Percentiles rank a stretch among this genome's conserved stretches.
Conservation (phyloP, 2,797 vertebrate genomes). For the Argya squamiceps region DNA sequence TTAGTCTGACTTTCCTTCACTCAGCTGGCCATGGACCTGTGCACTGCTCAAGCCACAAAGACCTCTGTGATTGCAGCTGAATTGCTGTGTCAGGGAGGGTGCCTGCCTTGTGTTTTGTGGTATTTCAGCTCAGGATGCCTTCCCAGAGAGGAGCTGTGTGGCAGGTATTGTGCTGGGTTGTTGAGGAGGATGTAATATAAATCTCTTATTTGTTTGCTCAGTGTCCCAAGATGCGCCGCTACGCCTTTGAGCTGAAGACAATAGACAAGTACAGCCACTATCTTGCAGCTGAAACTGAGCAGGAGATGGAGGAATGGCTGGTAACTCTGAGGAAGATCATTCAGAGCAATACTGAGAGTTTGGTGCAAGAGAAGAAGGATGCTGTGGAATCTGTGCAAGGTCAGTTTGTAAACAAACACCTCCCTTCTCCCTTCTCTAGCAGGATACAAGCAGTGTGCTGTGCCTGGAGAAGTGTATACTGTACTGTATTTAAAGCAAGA, state of each 20-base stretch:
- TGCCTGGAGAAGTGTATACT: neutral
- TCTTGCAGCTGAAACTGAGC: constrained; percentile 92
- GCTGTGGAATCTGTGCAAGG: constrained; percentile 81
- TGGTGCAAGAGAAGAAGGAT: constrained; percentile 88
- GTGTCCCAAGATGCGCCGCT: constrained; percentile 93
- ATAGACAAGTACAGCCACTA: constrained; percentile 96
- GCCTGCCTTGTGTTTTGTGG: neutral
- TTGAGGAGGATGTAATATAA: neutral
- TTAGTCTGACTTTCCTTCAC: neutral
- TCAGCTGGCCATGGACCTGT: neutral
- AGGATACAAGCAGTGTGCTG: neutral
- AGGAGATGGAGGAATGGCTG: constrained; percentile 98
- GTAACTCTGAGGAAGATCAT: constrained; percentile 90
- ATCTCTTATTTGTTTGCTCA: constrained; percentile 38
- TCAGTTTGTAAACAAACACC: constrained; percentile 33
- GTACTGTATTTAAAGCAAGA: neutral
- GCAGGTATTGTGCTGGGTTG: neutral
- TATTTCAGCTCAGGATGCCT: neutral
- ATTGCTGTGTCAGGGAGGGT: neutral
- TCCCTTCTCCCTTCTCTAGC: neutral
- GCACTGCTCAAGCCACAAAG: fast-evolving
- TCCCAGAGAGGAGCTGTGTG: neutral
- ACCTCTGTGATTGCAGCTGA: neutral
- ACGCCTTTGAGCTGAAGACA: constrained; percentile 95
- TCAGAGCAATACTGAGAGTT: constrained; percentile 85